phyloP scores from a whole-genome alignment of 2,113 vertebrate genomes.

The Mellivora capensis region DNA sequence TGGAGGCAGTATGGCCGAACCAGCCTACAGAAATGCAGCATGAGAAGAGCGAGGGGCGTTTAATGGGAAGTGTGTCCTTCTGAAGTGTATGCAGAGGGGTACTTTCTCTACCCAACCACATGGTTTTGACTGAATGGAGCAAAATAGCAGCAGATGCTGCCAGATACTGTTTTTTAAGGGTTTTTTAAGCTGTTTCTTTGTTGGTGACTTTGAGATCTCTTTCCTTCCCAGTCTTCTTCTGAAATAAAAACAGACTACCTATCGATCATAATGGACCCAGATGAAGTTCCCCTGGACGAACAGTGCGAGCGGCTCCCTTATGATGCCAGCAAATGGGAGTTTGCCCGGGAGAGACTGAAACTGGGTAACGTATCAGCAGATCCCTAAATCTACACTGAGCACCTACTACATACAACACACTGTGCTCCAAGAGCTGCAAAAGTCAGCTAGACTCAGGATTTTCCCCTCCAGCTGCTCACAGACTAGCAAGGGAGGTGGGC shows the following conservation, averaged over 20 bases:
- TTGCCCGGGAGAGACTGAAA: slow-evolving; percentile 93
- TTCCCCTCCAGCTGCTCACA: background rate
- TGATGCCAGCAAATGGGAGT: slow-evolving; percentile 94
- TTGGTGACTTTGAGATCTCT: slow-evolving; percentile 64
- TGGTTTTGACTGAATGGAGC: background rate
- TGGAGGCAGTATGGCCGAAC: background rate
- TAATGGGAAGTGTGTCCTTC: background rate
- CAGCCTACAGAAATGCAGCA: background rate
- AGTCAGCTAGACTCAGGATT: no score
- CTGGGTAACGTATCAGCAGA: slow-evolving; percentile 84
- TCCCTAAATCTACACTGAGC: background rate
- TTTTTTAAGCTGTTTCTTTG: background rate
- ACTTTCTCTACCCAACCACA: background rate
- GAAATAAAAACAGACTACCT: slow-evolving; percentile 89
- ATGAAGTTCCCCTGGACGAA: slow-evolving; percentile 88
- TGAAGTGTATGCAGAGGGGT: rapidly evolving
- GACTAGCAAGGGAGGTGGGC: background rate
- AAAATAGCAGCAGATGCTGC: background rate
- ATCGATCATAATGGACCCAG: slow-evolving; percentile 93
- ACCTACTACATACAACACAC: background rate
- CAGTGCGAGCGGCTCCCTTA: slow-evolving; percentile 92
- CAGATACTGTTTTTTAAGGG: background rate
- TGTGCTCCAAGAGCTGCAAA: background rate
- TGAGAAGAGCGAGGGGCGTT: background rate
- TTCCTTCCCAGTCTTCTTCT: slow-evolving; percentile 83